phyloP scores from a whole-genome alignment of 2,888 invertebrate species.

The Drosophila prolongata region DNA sequence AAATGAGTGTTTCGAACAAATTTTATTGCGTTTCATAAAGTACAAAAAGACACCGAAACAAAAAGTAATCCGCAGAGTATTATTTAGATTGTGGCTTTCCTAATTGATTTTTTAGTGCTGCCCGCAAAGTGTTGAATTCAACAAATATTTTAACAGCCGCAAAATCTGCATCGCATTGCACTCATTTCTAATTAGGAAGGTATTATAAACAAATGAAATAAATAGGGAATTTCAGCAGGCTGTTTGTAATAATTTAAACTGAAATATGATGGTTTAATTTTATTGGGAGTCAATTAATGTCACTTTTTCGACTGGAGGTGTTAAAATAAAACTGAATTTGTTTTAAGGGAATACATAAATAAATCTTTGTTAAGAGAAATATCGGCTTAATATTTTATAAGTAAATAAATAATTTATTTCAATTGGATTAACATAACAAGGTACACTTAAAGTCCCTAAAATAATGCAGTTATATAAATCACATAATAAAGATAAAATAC shows the following conservation, averaged over 20 bases:
- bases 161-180: constrained; percentile 41
- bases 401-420: constrained; percentile 1
- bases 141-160: constrained; percentile 40
- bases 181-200: constrained; percentile 15
- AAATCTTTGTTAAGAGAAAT: background rate
- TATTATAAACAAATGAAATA: constrained; percentile 6
- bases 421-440: constrained; percentile 3
- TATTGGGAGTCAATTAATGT: background rate
- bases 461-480: constrained; percentile 1
- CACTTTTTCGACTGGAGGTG: background rate
- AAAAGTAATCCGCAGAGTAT: constrained; percentile 19
- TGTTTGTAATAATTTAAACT: constrained; percentile 6
- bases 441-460: background rate
- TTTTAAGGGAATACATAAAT: background rate
- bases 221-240: background rate
- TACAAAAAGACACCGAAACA: constrained; percentile 35
- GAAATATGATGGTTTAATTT: background rate
- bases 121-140: constrained; percentile 37
- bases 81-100: constrained; percentile 17
- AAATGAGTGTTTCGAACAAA: constrained; percentile 64
- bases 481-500: background rate
- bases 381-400: background rate
- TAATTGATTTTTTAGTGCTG: constrained; percentile 58
- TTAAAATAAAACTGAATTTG: background rate
- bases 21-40: constrained; percentile 65